These are phyloP conservation scores for Chaenocephalus aceratus DNA, from an alignment of 2,113 vertebrate genomes.

Conservation along the genomic window DNA sequence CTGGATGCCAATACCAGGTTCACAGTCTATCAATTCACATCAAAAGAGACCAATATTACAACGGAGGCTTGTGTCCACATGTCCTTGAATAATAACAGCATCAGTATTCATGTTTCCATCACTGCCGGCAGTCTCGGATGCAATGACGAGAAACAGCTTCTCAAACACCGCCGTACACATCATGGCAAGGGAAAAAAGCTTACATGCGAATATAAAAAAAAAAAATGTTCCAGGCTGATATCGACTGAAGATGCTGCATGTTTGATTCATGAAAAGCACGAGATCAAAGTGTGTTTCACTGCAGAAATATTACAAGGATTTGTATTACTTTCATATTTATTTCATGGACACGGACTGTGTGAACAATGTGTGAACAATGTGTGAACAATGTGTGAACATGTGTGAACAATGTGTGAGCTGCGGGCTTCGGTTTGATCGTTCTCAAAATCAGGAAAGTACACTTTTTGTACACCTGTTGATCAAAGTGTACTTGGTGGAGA, in stretches of 20 bases:
- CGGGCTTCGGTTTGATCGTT: neutral
- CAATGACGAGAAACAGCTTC: conserved; percentile 7
- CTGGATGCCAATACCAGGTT: neutral
- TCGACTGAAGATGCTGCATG: conserved; percentile 24
- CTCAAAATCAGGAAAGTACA: neutral
- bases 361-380: neutral
- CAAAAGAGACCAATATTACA: conserved; percentile 39
- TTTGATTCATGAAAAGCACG: conserved; percentile 38
- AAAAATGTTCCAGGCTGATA: conserved; percentile 1
- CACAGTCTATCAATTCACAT: conserved; percentile 53
- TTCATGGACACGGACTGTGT: neutral
- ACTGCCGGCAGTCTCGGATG: conserved; percentile 15
- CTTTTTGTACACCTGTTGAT: neutral
- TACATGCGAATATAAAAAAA: neutral
- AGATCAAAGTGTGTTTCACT: neutral
- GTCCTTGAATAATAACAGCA: conserved; percentile 69
- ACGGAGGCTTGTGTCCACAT: conserved; percentile 42
- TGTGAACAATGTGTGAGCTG: neutral
- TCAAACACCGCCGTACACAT: conserved; percentile 17
- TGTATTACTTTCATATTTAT: neutral
- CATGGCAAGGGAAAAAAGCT: conserved; percentile 21
- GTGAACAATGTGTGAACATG: neutral
- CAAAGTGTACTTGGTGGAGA: too few relatives aligned
- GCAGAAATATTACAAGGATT: neutral
- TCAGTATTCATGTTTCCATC: conserved; percentile 69